Evolutionary conservation across 2,888 invertebrate species (phyloP), one percentile per base, ranked within the genome.

Genomic region (Aethes cnicana): DNA sequence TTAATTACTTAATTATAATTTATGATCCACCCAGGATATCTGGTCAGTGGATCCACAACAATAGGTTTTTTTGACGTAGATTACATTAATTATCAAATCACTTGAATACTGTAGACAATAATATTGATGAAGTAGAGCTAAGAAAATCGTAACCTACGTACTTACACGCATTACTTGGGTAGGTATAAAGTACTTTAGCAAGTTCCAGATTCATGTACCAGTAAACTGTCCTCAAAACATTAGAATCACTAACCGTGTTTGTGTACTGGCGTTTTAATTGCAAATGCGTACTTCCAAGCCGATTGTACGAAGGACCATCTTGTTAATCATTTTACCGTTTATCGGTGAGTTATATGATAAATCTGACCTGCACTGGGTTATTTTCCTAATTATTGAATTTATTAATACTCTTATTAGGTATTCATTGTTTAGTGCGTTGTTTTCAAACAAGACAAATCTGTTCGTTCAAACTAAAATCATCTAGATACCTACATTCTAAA

Each of bases 311-410:
- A 41, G 28, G 23, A 39, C 16, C 23, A 32, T 47, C 16, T 11
- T 37, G 25, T 37, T 18, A 44, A 25, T 30, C 23, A 23, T 25
- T 26, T 8, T n/a, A 23, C 12, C 25, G 16, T 33, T 39, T 52
- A 46, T 52, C 39, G 32, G 37, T 39, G 11, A 32, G 32, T 37
- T 4, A 12, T 57, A 48, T 56, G 55, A 53, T 55, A 52, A 39
- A 43, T 52, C 4, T 57, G 60, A 59, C 58, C 58, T 56, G 53
- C 49, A 44, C 18, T 41, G 56, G 62, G 59, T 64, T 62, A 61
- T 64, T 65, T 58, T 66, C 62, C 61, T 55, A 54, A 54, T 49
- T 36, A 43, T 54, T 41, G 54, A n/a, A n/a, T 61, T 61, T 58
- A 41, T 53, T 37, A 35, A 43, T 55, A n/a, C n/a, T n/a, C n/a